Evolutionary conservation across 2,113 vertebrate genomes (phyloP), one percentile per base, ranked within the genome.

Genomic region (Abramis brama): DNA sequence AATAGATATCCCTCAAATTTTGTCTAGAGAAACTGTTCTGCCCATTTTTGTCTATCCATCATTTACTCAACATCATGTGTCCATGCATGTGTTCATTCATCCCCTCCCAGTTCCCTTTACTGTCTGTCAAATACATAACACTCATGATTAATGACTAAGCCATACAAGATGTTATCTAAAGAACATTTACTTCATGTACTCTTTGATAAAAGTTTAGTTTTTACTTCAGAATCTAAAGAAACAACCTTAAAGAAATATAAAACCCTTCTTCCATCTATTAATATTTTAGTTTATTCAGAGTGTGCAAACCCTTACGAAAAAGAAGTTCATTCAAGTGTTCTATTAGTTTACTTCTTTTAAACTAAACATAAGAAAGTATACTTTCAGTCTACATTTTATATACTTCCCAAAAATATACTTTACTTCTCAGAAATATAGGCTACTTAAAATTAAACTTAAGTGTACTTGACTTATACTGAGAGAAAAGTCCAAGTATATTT

Each of bases 141-240:
- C 30, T 21, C 25, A 59, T 36, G 30, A 30, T 79, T 79, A 79
- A 79, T 79, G 52, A 36, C 30, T 79, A 79, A 79, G 11, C 76
- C 30, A 57, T 11, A 21, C 2, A 73, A 23, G 0, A 43, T 36
- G 30, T 79, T 55, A 78, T 36, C 9, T 47, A 15, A 64, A 64
- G 9, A 64, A 27, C 60, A 55, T 8, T 6, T 21, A 7, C 19
- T 21, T 15, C 39, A 74, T 13, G 12, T 43, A 25, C 1, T 6
- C 23, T 9, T 70, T 19, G 33, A 39, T 23, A 39, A 71, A 47
- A 15, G 43, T 6, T 7, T 74, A 45, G 12, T 74, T 43, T 73
- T 74, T 43, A 45, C 21, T n/a, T 45, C 11, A 66, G 5, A 64
- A 60, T 10, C 7, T 23, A 13, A 25, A 43, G 0, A 43, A n/a